Evolutionary conservation across 2,113 vertebrate species (phyloP), one percentile per base, ranked within the genome.

Genomic region (Aepyceros melampus): DNA sequence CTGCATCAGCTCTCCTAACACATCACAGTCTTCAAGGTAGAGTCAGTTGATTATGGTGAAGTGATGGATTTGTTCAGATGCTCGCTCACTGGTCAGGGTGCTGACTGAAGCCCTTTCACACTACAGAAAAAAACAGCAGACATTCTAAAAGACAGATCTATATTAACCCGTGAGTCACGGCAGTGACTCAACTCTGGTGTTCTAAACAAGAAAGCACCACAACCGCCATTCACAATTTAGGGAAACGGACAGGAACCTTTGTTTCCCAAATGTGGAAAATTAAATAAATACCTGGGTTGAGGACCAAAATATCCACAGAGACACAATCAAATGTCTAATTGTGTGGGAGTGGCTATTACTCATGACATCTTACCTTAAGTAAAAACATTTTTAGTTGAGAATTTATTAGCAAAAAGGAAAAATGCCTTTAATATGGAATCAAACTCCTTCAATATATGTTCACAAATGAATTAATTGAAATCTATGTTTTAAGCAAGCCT

Each of bases 151-250:
- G 25, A 13, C 29, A 17, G 19, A 12, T 21, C 25, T 78, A 1
- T 62, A 11, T n/a, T 29, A 17, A 21, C 7, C 8, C 8, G 1
- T 25, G 31, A 93, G 43, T 27, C 29, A 3, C 1, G 2, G 8
- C 5, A 19, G 0, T 56, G 74, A 36, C 36, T 29, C 43, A 9
- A 4, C 21, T 67, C 40, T 23, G n/a, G 36, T 17, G 13, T 36
- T 21, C 82, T 33, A 29, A 40, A 23, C 17, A 53, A 31, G 7
- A 43, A 56, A 23, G 8, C 13, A 51, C 40, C 23, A 10, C 60
- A 9, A 13, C 2, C 0, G 6, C 9, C 51, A 49, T 7, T 62
- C 11, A 15, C 17, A 2, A 9, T 21, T 14, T 29, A 4, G 3
- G 16, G 10, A 83, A 56, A 82, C 12, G 29, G 21, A 49, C 8